Base-by-base conservation (phyloP, 2,888 invertebrate species). In the Linhomoeus sp. region DNA sequence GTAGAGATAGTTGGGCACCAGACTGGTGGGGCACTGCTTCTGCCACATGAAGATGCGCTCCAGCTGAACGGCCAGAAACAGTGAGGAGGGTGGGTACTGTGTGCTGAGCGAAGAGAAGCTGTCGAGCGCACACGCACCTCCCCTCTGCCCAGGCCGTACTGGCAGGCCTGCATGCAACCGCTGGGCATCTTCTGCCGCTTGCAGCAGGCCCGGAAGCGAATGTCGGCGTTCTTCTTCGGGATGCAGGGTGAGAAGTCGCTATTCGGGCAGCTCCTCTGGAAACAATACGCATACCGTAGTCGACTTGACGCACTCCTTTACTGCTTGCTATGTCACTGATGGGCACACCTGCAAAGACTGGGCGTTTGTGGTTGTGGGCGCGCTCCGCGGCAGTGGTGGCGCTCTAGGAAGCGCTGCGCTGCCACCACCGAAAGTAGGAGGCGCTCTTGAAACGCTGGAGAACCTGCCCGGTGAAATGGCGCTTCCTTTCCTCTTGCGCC, bases 201-300 rank as follows among this genome's bases (percentile, higher is more conserved):
- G 37, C 46, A 46, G 41, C 46, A 46, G 7, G n/a, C 15, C 2
- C 19, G 12, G 39, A 46, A 46, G 3, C 41, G 35, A 2, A 22
- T 15, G 20, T 46, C 29, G n/a, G 46, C 46, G 2, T 7, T n/a
- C 9, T 3, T 17, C 7, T 17, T 24, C 15, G 36, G 35, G n/a
- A 46, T 35, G 37, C 46, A 46, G 19, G 46, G 46, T 12, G 46
- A 35, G 22, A 14, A 46, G 42, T 46, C 46, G 22, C 23, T 12
- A 14, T 35, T 29, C 15, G 46, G 46, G 46, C 46, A 46, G 7
- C n/a, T n/a, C n/a, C n/a, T n/a, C n/a, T n/a, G n/a, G n/a, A n/a
- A n/a, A n/a, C n/a, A n/a, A n/a, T n/a, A n/a, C n/a, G n/a, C n/a
- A n/a, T n/a, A n/a, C n/a, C n/a, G n/a, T n/a, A n/a, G n/a, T n/a